Evolutionary conservation across 2,797 vertebrate genomes (phyloP).

Genomic region (Prionace glauca): DNA sequence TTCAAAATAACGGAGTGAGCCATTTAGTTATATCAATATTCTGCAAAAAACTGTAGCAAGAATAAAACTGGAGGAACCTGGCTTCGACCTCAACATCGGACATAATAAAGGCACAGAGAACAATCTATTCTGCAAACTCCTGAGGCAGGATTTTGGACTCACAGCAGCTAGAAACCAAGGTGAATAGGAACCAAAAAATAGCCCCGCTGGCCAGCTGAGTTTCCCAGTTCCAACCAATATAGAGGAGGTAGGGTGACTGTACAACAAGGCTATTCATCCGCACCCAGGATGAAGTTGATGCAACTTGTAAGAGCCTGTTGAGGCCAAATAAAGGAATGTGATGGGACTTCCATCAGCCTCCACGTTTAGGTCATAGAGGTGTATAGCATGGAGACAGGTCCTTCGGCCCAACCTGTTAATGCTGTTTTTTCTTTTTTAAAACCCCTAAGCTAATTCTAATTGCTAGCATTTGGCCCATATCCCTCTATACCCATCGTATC

Average conservation of each 20-base stretch:
- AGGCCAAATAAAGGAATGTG: not conserved
- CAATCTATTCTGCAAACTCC: not conserved
- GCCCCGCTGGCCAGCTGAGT: too few species aligned
- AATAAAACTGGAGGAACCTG: not conserved
- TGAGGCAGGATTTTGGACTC: not conserved
- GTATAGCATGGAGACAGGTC: too few species aligned
- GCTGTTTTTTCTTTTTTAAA: too few species aligned
- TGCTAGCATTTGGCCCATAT: too few species aligned
- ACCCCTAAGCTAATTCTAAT: too few species aligned
- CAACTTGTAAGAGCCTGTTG: not conserved
- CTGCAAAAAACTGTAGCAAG: not conserved
- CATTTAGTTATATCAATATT: not conserved
- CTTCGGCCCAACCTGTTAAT: too few species aligned
- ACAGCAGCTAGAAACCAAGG: not conserved
- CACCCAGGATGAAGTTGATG: not conserved
- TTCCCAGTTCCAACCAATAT: not conserved
- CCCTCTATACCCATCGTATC: too few species aligned
- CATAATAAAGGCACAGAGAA: not conserved
- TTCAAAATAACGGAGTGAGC: not conserved
- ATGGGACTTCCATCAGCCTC: not conserved
- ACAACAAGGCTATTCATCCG: not conserved
- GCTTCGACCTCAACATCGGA: not conserved
- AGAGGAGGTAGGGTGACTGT: too few species aligned
- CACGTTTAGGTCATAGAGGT: too few species aligned
- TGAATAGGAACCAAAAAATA: not conserved